Percentiles rank a stretch among this genome's conserved stretches.
phyloP scores from a whole-genome alignment of 2,797 vertebrate genomes.

The Chanos chanos region DNA sequence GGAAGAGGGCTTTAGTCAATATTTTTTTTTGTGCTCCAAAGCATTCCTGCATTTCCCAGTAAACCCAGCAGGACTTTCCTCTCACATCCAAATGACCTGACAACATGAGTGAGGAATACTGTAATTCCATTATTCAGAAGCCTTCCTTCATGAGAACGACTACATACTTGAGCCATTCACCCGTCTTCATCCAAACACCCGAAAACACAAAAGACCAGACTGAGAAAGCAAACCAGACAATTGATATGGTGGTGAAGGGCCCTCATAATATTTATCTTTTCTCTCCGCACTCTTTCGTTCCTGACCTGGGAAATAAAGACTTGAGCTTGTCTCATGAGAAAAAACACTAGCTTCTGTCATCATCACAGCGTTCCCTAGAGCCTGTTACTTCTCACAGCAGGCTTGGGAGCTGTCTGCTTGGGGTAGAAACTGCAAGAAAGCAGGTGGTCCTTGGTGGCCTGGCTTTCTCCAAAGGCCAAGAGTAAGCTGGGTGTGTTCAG shows the following conservation, averaged over 20 bases:
- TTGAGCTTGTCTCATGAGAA: slow-evolving; percentile 36
- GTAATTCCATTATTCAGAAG: slow-evolving; percentile 34
- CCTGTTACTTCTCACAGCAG: neutral
- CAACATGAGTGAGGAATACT: slow-evolving; percentile 7
- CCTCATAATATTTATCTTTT: slow-evolving; percentile 39
- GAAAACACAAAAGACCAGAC: too few relatives aligned
- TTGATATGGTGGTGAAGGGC: slow-evolving; percentile 31
- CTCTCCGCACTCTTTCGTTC: slow-evolving; percentile 22
- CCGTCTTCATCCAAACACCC: slow-evolving; percentile 7
- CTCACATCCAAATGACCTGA: slow-evolving; percentile 24
- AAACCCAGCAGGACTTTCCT: slow-evolving; percentile 23
- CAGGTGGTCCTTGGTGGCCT: too few relatives aligned
- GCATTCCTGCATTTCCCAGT: too few relatives aligned
- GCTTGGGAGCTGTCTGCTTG: slow-evolving; percentile 6
- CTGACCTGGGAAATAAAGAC: slow-evolving; percentile 29
- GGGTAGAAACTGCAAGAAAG: too few relatives aligned
- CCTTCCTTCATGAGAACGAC: slow-evolving; percentile 16
- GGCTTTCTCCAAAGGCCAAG: too few relatives aligned
- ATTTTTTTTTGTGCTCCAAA: too few relatives aligned
- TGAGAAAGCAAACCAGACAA: slow-evolving; percentile 32
- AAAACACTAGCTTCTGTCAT: slow-evolving; percentile 17
- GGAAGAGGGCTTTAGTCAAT: too few relatives aligned
- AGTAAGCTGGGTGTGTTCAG: too few relatives aligned
- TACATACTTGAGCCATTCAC: neutral
- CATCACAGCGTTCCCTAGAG: neutral